Conservation (phyloP, 2,797 vertebrate genomes). For the Galaxias olidus region DNA sequence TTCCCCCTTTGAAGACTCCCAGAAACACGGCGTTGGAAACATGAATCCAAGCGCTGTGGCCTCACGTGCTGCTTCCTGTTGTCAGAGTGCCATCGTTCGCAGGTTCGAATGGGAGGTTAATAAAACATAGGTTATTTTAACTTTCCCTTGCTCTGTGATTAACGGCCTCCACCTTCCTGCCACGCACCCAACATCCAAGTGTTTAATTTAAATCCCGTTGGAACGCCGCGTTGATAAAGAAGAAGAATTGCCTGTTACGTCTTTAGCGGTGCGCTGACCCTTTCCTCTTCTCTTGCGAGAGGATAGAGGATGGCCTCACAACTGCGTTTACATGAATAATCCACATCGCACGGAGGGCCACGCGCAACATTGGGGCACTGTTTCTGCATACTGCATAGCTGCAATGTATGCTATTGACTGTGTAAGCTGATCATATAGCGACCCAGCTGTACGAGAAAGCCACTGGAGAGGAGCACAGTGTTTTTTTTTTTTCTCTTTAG, state of each 20-base stretch:
- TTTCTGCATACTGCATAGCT: slow-evolving; percentile 3
- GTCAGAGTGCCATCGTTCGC: slow-evolving; percentile 55
- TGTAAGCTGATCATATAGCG: slow-evolving; percentile 14
- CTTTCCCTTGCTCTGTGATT: slow-evolving; percentile 60
- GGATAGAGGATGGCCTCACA: slow-evolving; percentile 34
- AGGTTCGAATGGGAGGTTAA: slow-evolving; percentile 44
- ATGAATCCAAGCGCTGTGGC: slow-evolving; percentile 73
- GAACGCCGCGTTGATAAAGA: slow-evolving; percentile 57
- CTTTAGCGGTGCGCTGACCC: slow-evolving; percentile 56
- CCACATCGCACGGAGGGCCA: slow-evolving; percentile 37
- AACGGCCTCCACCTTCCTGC: slow-evolving; percentile 48
- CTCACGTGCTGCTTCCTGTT: slow-evolving; percentile 80
- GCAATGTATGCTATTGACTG: not conserved
- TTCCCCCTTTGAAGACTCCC: slow-evolving; percentile 70
- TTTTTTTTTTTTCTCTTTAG: slow-evolving; percentile 20
- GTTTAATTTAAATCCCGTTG: slow-evolving; percentile 49
- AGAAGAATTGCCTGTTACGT: slow-evolving; percentile 49
- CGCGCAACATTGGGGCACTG: slow-evolving; percentile 36
- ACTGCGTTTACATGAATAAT: slow-evolving; percentile 47
- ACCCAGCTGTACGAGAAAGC: slow-evolving; percentile 19
- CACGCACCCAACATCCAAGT: slow-evolving; percentile 55
- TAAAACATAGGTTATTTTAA: slow-evolving; percentile 60
- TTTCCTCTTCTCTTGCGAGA: slow-evolving; percentile 40
- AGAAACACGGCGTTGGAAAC: slow-evolving; percentile 74
- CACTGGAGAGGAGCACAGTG: slow-evolving; percentile 11